Conservation (phyloP, 2,888 invertebrate genomes). For the Drepana falcataria region DNA sequence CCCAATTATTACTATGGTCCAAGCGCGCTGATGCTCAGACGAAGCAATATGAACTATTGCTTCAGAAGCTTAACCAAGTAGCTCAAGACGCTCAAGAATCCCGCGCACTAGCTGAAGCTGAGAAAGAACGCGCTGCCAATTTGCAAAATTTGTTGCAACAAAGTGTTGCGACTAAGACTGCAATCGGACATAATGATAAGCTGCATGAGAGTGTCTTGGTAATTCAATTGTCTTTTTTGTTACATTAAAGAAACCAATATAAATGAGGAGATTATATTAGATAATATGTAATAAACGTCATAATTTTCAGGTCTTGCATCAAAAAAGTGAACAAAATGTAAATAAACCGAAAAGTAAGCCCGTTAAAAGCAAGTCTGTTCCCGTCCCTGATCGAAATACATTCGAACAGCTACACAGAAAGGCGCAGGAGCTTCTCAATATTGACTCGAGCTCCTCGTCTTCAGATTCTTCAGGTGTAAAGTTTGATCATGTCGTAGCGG, state of each 20-base stretch:
- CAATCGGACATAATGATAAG: conserved; percentile 5
- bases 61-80: conserved; percentile 57
- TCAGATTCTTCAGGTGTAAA: conserved; percentile 49
- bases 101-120: conserved; percentile 46
- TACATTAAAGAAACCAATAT: too few species aligned
- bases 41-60: conserved; percentile 55
- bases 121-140: conserved; percentile 44
- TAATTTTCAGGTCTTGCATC: background rate
- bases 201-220: conserved; percentile 3
- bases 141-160: conserved; percentile 49
- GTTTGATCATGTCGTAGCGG: conserved; percentile 17
- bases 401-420: conserved; percentile 62
- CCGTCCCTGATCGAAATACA: conserved; percentile 37
- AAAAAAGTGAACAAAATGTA: conserved; percentile 3
- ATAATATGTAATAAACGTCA: too few species aligned
- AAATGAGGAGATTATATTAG: too few species aligned
- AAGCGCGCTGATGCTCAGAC: conserved; percentile 56
- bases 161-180: conserved; percentile 24
- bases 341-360: conserved; percentile 9
- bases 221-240: background rate
- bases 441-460: conserved; percentile 50
- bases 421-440: conserved; percentile 61
- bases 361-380: conserved; percentile 22
- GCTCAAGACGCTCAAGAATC: conserved; percentile 55
- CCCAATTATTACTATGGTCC: conserved; percentile 52